phyloP scores from a whole-genome alignment of 2,888 invertebrate species.

The Lysandra bellargus region DNA sequence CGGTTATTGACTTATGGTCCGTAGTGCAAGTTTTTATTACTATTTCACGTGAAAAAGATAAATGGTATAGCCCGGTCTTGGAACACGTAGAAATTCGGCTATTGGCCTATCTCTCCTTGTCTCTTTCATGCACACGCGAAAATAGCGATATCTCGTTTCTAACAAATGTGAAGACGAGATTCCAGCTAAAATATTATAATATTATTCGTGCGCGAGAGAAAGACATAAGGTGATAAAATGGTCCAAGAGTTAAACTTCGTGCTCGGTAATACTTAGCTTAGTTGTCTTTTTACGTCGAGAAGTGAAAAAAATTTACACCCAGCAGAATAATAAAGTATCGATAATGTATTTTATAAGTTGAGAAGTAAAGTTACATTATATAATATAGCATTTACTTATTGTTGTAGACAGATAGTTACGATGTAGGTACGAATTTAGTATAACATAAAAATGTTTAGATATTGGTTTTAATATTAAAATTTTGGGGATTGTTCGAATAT shows the following conservation, averaged over 20 bases:
- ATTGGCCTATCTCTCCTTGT: too few relatives aligned
- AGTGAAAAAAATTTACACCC: background rate
- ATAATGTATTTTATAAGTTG: constrained; percentile 23
- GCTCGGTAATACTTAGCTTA: background rate
- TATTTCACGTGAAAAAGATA: background rate
- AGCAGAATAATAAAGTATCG: background rate
- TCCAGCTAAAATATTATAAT: too few relatives aligned
- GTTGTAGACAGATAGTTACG: constrained; percentile 20
- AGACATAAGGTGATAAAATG: too few relatives aligned
- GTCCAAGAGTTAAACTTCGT: background rate
- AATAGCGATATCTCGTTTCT: too few relatives aligned
- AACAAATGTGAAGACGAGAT: too few relatives aligned
- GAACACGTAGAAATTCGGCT: too few relatives aligned
- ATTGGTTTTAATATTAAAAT: constrained; percentile 17
- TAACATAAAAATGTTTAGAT: constrained; percentile 11
- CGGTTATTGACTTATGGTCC: background rate
- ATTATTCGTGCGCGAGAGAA: too few relatives aligned
- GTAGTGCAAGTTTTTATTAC: background rate
- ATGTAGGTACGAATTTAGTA: constrained; percentile 5
- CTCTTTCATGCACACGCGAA: too few relatives aligned
- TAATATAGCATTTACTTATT: constrained; percentile 31
- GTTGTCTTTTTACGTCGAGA: background rate
- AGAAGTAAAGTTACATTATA: constrained; percentile 31
- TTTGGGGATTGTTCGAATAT: constrained; percentile 25
- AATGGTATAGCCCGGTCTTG: too few relatives aligned